Evolutionary conservation across 2,888 invertebrate species (phyloP), one percentile per base, ranked within the genome.

Genomic region (Lithophane ornitopus): DNA sequence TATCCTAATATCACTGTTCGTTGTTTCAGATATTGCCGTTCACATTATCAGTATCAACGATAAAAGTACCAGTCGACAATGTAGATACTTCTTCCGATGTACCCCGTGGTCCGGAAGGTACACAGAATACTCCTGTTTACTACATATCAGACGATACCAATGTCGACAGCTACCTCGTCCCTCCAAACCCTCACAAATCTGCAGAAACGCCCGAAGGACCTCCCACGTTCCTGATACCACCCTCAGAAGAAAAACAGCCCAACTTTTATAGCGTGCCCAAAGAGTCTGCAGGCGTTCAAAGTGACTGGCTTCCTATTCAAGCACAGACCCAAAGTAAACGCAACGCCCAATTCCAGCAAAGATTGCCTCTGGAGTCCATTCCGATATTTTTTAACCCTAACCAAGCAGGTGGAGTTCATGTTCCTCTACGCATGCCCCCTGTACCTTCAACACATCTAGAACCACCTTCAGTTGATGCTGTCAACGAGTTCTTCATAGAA

Each of bases 261-360:
- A 92, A 93, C 59, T 94, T 92, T 67, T 93, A 92, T 49, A 63
- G 74, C 41, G 86, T 90, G 19, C 92, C 94, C 2, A 90, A 92
- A 39, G 92, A 93, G 78, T 85, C 93, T 0, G 92, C 56, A 41
- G 85, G 89, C 2, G 91, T 91, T 56, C 95, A 96, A 85, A 92
- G 92, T 6, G 96, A 96, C 62, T 96, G 96, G 96, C 93, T 94
- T 83, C 96, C 96, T 3, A 94, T 96, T 70, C 91, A 94, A 83
- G 75, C 70, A 67, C 76, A 76, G 41, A 75, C 81, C 0, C 82
- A 84, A 77, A 88, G 41, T 44, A 79, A 85, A 84, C 74, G 89
- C 56, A 85, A 85, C 39, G 78, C 67, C 3, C 82, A 79, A 44
- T 77, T 63, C 26, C 84, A 83, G 41, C 85, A 86, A 62, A 82